phyloP scores from a whole-genome alignment of 2,888 invertebrate species.

The Eilema caniola region DNA sequence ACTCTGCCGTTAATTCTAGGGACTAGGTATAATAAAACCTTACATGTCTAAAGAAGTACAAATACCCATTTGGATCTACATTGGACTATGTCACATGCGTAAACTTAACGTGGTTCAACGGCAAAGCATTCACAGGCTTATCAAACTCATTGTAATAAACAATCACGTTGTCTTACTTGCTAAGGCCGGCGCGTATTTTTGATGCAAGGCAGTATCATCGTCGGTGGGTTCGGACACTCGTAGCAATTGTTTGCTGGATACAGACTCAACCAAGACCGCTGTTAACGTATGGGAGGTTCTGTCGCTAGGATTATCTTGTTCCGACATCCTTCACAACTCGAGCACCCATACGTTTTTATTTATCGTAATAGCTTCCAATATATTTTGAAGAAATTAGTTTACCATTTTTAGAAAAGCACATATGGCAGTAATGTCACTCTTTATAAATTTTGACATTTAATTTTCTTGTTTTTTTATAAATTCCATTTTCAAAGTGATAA shows the following conservation, averaged over 20 bases:
- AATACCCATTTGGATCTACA: neutral
- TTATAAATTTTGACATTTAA: slow-evolving; percentile 77
- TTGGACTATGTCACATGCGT: neutral
- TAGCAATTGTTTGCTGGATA: slow-evolving; percentile 60
- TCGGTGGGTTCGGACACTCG: slow-evolving; percentile 66
- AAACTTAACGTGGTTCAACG: too few species aligned
- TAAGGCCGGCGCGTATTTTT: slow-evolving; percentile 70
- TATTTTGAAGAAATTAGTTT: slow-evolving; percentile 64
- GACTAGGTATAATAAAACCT: neutral
- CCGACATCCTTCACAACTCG: slow-evolving; percentile 72
- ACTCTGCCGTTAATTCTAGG: too few species aligned
- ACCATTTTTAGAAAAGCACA: slow-evolving; percentile 70
- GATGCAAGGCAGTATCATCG: slow-evolving; percentile 59
- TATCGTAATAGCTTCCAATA: slow-evolving; percentile 62
- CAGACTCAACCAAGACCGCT: slow-evolving; percentile 66
- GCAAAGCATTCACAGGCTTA: neutral
- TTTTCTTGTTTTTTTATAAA: slow-evolving; percentile 66
- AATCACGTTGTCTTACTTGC: slow-evolving; percentile 59
- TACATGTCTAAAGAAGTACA: neutral
- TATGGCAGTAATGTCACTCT: slow-evolving; percentile 74
- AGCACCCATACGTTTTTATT: slow-evolving; percentile 69
- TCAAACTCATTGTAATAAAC: neutral
- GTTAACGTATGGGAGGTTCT: slow-evolving; percentile 52
- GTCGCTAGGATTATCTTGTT: slow-evolving; percentile 70
- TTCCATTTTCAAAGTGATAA: slow-evolving; percentile 74